Conservation (phyloP, 2,113 vertebrate genomes). For the Saguinus midas region DNA sequence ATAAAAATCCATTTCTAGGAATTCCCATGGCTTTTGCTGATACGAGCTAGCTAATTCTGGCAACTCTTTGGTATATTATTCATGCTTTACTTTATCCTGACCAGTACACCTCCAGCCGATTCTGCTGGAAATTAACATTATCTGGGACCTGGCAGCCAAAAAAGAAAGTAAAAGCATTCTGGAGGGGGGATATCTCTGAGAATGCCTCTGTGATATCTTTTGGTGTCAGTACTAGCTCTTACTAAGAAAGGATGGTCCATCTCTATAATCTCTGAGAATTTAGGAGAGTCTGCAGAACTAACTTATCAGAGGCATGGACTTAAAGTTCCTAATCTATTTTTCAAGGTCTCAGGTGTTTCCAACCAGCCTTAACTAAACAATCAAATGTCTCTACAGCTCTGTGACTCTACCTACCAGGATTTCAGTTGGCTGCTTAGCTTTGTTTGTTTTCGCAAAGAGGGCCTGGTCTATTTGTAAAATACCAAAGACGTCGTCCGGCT, state of each 20-base stretch:
- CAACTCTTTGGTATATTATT: background rate
- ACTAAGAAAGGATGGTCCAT: background rate
- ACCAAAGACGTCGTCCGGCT: constrained; percentile 7
- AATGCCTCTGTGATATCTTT: background rate
- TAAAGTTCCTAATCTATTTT: background rate
- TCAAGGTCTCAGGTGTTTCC: background rate
- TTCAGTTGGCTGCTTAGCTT: background rate
- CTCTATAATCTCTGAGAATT: background rate
- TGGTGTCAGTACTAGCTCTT: background rate
- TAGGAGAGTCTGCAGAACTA: background rate
- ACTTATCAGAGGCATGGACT: background rate
- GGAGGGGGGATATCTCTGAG: background rate
- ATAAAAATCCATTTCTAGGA: background rate
- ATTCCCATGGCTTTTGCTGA: background rate
- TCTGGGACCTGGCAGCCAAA: background rate
- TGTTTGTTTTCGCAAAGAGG: constrained; percentile 54
- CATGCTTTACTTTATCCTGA: background rate
- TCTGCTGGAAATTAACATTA: background rate
- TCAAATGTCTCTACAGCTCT: background rate
- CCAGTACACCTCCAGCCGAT: background rate
- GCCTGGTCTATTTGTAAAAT: constrained; percentile 23
- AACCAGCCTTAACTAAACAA: background rate
- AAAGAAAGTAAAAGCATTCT: background rate
- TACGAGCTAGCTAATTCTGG: background rate
- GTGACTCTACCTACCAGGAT: background rate